Evolutionary conservation across 2,797 vertebrate genomes (phyloP).

Genomic region (Chaenodraco wilsoni): DNA sequence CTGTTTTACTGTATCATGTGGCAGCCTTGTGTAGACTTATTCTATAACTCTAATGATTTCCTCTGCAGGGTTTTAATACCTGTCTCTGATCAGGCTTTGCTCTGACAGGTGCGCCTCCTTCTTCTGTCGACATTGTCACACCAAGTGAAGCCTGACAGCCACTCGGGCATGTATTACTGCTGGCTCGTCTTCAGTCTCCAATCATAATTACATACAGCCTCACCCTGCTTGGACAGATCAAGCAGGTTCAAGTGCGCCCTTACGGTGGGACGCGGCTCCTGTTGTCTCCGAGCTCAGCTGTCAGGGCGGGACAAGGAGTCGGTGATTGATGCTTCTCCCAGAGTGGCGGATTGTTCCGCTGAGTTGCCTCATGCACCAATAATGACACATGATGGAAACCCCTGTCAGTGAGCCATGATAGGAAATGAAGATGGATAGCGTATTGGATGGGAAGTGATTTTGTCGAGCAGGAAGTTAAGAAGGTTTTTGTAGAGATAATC

Average conservation of each 20-base stretch:
- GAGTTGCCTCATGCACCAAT: slow-evolving; percentile 84
- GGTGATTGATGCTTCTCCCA: slow-evolving; percentile 83
- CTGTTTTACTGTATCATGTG: background rate
- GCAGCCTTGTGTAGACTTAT: slow-evolving; percentile 19
- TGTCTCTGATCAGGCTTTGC: slow-evolving; percentile 49
- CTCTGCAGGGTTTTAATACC: slow-evolving; percentile 38
- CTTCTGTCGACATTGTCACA: slow-evolving; percentile 54
- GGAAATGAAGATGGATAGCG: slow-evolving; percentile 86
- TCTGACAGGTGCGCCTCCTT: slow-evolving; percentile 55
- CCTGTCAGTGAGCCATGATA: slow-evolving; percentile 81
- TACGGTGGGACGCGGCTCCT: slow-evolving; percentile 42
- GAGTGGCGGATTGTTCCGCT: slow-evolving; percentile 81
- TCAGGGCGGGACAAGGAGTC: slow-evolving; percentile 73
- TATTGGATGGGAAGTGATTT: slow-evolving; percentile 83
- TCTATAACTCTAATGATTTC: slow-evolving; percentile 27
- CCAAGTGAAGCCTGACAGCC: slow-evolving; percentile 59
- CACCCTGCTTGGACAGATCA: slow-evolving; percentile 41
- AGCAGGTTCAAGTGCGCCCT: slow-evolving; percentile 64
- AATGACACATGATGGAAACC: slow-evolving; percentile 88
- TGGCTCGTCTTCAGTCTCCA: slow-evolving; percentile 63
- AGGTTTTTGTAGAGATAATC: slow-evolving; percentile 76
- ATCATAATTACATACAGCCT: slow-evolving; percentile 74
- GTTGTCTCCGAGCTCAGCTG: slow-evolving; percentile 69
- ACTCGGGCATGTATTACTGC: slow-evolving; percentile 51
- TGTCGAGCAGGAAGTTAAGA: slow-evolving; percentile 80